Evolutionary conservation across 2,797 vertebrate genomes (phyloP), one percentile per base, ranked within the genome.

Genomic region (Oceanodroma leucorhoa): DNA sequence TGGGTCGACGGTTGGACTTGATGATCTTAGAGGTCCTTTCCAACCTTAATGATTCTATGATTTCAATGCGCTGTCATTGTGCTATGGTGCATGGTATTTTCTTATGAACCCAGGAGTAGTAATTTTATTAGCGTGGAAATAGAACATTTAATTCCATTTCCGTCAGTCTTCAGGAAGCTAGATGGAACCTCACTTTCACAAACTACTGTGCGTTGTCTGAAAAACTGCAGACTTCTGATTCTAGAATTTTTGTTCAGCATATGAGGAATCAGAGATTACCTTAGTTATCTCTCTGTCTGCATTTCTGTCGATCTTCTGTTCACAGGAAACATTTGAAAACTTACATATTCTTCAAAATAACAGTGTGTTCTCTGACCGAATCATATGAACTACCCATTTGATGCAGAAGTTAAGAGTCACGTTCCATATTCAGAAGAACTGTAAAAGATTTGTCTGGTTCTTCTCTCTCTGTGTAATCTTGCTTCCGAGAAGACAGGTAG

Each of bases 21-120:
- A 36, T 36, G 36, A 36, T 36, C 36, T 36, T 36, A 36, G 36
- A 36, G 36, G 36, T 36, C 36, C 36, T 36, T 36, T 36, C 36
- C 36, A 36, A 36, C 36, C 36, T 36, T 36, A 36, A 36, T 36
- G 36, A 36, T 36, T 36, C 36, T 36, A 36, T 36, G 36, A 36
- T 36, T 80, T 67, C n/a, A 38, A 0, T 38, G 64, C 20, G 1
- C 9, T 45, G 16, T 40, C 38, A 11, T 27, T n/a, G 17, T 72
- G 26, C 26, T 62, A 1, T 1, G 3, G 3, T 32, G 7, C 3
- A 1, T 14, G 11, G 20, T 32, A 13, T 62, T 85, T 79, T 54
- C 27, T 51, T 64, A 29, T 3, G 13, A 61, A 20, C 11, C 2
- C 3, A 6, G 12, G 18, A 77, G 15, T 16, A 71, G 34, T 20